Base-by-base conservation (phyloP, 2,888 invertebrate species). In the Cheilosia vulpina region DNA sequence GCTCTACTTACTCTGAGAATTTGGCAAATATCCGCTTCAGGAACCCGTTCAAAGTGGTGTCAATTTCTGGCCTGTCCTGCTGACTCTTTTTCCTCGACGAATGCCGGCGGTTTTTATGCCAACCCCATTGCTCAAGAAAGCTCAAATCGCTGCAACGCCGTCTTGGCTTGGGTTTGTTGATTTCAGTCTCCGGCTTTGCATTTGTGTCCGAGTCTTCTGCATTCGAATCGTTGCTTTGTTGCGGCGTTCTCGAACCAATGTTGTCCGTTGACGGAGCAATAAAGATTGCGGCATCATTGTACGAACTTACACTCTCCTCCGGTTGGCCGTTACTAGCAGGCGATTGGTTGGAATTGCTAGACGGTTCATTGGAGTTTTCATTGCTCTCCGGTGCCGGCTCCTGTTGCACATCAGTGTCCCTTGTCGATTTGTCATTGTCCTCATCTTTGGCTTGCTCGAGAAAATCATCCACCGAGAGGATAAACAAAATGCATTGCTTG, bases 91-190 rank as follows among this genome's bases (percentile, higher is more conserved):
- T 90, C 4, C 90, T 88, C 17, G 90, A 89, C 1, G 89, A 88
- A 84, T 89, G 89, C 2, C 90, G 87, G 1, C 90, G 89, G 75
- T 89, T 90, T 84, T 91, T 91, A 88, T 96, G 96, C 96, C 96
- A 96, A 65, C 96, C 95, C 96, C 96, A 96, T 88, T 95, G 95
- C 88, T 96, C 95, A 24, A 96, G 91, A 88, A 95, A 95, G 62
- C 95, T 95, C 15, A 96, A 92, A 38, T 95, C 95, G 91, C 96
- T 96, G 47, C 96, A 94, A 82, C 96, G 93, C n/a, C 96, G 93
- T 88, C 96, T 94, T 6, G 92, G 91, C 68, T 91, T 92, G 0
- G 90, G 88, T 87, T 92, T 91, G 34, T 90, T 90, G 4, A 90
- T 88, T 7, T 87, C 80, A n/a, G 81, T 76, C 38, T 91, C 91